Evolutionary conservation across 2,113 vertebrate species (phyloP), one percentile per base, ranked within the genome.

Genomic region (Microcebus murinus): DNA sequence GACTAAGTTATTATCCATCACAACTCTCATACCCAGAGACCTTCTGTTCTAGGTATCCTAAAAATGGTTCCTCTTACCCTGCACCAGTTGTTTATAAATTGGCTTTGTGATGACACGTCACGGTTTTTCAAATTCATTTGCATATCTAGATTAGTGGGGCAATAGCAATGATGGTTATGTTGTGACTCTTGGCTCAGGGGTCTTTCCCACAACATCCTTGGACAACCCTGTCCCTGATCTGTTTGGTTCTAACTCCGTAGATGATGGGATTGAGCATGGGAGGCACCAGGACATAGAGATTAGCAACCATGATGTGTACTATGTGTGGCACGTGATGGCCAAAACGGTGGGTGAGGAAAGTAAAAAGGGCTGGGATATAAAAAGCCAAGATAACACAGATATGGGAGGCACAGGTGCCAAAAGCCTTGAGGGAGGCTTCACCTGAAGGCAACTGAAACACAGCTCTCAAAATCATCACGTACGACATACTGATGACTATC

Each of bases 251-350:
- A 20, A 97, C 94, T 55, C 97, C 91, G 31, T 96, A 98, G 77
- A 98, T 92, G 36, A 97, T 94, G 39, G 98, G 98, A 57, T 98
- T 98, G 29, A 98, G 83, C 21, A 80, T 71, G n/a, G 98, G 96
- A 67, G 98, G 97, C 27, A 98, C 29, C 0, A 98, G 57, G 6
- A 98, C 80, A 67, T 98, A 98, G 89, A 98, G 8, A 17, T 95
- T 95, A 50, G 97, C 96, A 11, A 97, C 89, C 50, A 84, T 10
- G 18, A 97, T 77, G 4, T 96, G 98, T 2, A 97, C 81, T 7
- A 83, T 67, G 12, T 0, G 6, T 25, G 80, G 95, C 7, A 98
- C 57, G 31, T 79, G 68, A 0, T 88, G 95, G 4, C 98, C 96
- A 21, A 97, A 95, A 2, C 59, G 34, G 25, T 98, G 95, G 18